phyloP scores from a whole-genome alignment of 2,113 vertebrate species.

The Paramisgurnus dabryanus region DNA sequence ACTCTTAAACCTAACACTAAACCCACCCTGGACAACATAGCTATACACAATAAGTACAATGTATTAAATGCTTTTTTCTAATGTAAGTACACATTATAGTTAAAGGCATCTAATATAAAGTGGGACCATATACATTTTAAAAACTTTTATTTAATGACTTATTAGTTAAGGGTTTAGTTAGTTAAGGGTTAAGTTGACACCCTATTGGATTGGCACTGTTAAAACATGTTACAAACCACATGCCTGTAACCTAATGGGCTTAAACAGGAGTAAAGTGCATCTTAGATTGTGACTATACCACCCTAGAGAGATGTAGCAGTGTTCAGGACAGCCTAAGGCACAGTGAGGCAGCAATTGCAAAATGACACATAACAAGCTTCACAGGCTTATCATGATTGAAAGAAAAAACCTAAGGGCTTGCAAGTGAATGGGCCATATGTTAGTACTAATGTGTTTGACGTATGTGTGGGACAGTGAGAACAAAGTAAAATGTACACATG shows the following conservation, averaged over 20 bases:
- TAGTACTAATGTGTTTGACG: background rate
- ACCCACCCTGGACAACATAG: no score
- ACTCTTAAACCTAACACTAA: no score
- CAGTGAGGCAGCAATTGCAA: conserved; percentile 13
- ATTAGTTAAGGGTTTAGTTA: background rate
- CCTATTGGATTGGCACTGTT: background rate
- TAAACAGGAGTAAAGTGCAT: background rate
- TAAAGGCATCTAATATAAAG: no score
- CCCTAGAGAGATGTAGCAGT: background rate
- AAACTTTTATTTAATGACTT: background rate
- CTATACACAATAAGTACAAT: no score
- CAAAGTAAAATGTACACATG: background rate
- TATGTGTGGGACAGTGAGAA: background rate
- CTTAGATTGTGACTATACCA: background rate
- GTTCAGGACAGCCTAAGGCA: conserved; percentile 17
- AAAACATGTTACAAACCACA: background rate
- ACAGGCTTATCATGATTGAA: conserved; percentile 8
- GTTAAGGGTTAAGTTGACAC: background rate
- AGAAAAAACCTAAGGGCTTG: background rate
- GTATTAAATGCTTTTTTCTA: no score
- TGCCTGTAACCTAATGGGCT: background rate
- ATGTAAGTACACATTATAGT: no score
- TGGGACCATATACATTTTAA: no score
- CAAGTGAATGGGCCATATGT: background rate
- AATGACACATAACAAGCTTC: conserved; percentile 39